Evolutionary conservation across 2,888 invertebrate species (phyloP).

Genomic region (Stenchaetothrips biformis): DNA sequence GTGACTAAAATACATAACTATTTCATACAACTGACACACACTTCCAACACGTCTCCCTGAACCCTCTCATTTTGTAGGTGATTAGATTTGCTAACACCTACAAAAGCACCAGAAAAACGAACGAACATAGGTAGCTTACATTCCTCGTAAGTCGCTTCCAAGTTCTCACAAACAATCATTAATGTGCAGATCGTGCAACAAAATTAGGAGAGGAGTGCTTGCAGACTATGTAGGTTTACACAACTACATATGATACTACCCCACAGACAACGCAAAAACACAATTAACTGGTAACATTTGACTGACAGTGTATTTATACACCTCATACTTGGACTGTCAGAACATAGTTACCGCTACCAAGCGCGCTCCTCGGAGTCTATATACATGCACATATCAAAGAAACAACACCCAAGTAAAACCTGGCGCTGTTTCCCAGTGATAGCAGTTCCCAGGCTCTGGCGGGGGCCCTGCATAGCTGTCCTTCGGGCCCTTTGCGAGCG

Average conservation of each 20-base stretch:
- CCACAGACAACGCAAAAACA: not conserved
- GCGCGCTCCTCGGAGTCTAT: not conserved
- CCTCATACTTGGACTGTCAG: not conserved
- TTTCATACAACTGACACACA: not conserved
- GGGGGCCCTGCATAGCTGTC: not conserved
- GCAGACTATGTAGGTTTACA: not conserved
- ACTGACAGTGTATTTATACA: not conserved
- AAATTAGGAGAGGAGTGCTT: not conserved
- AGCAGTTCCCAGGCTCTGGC: constrained; percentile 20
- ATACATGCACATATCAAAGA: constrained; percentile 1
- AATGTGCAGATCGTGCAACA: not conserved
- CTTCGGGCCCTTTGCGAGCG: not conserved
- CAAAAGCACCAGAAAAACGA: too few species aligned
- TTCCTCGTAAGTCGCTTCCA: too few species aligned
- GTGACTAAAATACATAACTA: not conserved
- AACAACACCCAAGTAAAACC: not conserved
- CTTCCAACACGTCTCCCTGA: too few species aligned
- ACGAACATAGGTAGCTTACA: too few species aligned
- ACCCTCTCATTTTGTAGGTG: too few species aligned
- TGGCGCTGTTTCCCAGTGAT: not conserved
- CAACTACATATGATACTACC: not conserved
- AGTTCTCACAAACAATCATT: too few species aligned
- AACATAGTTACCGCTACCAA: constrained; percentile 18
- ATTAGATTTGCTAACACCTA: too few species aligned
- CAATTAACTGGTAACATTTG: constrained; percentile 16